Evolutionary conservation across 2,888 invertebrate genomes (phyloP), one percentile per base, ranked within the genome.

Genomic region (Pachliopta kotzebuea): DNA sequence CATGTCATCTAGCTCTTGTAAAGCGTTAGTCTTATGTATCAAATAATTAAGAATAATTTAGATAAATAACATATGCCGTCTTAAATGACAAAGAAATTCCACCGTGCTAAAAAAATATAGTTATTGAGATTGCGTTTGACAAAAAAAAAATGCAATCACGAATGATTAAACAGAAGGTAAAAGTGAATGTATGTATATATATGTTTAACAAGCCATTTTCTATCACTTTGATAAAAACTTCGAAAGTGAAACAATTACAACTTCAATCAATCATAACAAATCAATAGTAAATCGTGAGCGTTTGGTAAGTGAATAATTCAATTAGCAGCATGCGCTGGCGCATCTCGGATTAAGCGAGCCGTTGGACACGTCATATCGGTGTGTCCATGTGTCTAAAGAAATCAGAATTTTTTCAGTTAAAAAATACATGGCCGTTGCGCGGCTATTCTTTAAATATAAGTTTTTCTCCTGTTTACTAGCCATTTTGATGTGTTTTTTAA

Each of bases 271-370:
- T 59, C 59, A 18, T 52, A 29, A 21, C 18, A n/a, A 11, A 50
- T 23, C 23, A 23, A 21, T 52, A 21, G 31, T 31, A 52, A 52
- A 59, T 59, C 50, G 26, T 24, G 21, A n/a, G 52, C 52, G 24
- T 20, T 54, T 53, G n/a, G 54, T 42, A 59, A 42, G 42, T 31
- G 60, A 31, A 42, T 42, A 60, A 60, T 54, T 60, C 37, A 60
- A 53, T 54, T 42, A 60, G 20, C 4, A 54, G 18, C 37, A 37
- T 53, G 60, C 60, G 53, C 60, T 23, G 21, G 37, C 24, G 60
- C 54, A 60, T 54, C 60, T 60, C 20, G 11, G 20, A n/a, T 21
- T 42, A 26, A 31, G 29, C 29, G n/a, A 58, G 31, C 14, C 31
- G 24, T 37, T 11, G 9, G 14, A 54, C 60, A 60, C 53, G 60